Evolutionary conservation across 2,888 invertebrate species (phyloP), one percentile per base, ranked within the genome.

Genomic region (Agrilus biguttatus): DNA sequence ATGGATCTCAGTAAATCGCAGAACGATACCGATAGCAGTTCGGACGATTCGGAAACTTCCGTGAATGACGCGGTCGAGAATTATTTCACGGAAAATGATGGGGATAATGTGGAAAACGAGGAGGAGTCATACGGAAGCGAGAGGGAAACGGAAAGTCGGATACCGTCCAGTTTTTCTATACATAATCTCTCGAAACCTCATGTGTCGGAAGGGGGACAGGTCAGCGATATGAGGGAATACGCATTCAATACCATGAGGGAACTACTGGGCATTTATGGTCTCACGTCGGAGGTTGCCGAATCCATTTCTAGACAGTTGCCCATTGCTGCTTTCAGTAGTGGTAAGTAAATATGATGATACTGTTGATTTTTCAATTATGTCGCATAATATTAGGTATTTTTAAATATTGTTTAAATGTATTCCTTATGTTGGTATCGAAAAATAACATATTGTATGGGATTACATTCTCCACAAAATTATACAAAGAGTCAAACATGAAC

Each of bases 181-280:
- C 65, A 63, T 41, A 66, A 63, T 45, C 50, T 67, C 40, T 60
- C 65, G 17, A 66, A 65, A 46, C 64, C 65, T 38, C 65, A 65
- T 51, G 60, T 62, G 39, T 49, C 58, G 21, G 60, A 61, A 37
- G 40, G 47, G 37, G 50, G 53, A 39, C 63, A 63, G 45, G 58
- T 61, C 21, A 73, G 73, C 51, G 79, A 78, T 51, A 71, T 85
- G 65, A 74, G 81, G 55, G 83, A 83, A 57, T 84, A 81, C 60
- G 83, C 83, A 4, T 80, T 83, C 69, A 81, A 78, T 53, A 84
- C 84, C 8, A 83, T 85, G 80, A 77, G 82, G 53, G 83, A 85
- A 59, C 65, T 85, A 40, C 67, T 85, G 43, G 80, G 81, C 23
- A 82, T 85, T 54, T 84, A 84, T 60, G 84, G 84, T 17, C 68